Conservation (phyloP, 2,888 invertebrate species). For the Ellobium chinense region DNA sequence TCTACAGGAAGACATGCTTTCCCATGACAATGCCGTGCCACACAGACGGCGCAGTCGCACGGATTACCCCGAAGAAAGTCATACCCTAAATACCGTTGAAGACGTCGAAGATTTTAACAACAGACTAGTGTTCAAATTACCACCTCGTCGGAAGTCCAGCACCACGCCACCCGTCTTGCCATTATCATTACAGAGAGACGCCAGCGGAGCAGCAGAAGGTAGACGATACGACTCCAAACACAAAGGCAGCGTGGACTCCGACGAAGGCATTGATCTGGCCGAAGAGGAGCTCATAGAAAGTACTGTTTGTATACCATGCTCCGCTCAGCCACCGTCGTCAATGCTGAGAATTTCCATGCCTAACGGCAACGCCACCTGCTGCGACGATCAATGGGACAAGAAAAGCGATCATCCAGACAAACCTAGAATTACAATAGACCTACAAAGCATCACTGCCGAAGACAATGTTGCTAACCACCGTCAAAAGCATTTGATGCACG, state of each 20-base stretch:
- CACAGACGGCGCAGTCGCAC: background rate
- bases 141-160: conserved; percentile 23
- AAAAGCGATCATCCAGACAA: background rate
- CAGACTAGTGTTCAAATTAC: conserved; percentile 22
- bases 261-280: conserved; percentile 33
- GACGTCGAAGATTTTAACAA: conserved; percentile 28
- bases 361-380: background rate
- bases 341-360: conserved; percentile 30
- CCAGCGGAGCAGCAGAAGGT: background rate
- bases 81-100: background rate
- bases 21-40: background rate
- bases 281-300: conserved; percentile 20
- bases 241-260: conserved; percentile 4
- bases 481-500: background rate
- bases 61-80: background rate
- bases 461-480: background rate
- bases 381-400: background rate
- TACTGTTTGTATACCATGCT: background rate
- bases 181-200: background rate
- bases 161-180: background rate
- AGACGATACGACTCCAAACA: background rate
- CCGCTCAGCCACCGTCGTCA: background rate
- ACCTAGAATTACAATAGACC: background rate
- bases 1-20: background rate
- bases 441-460: background rate